Base-by-base conservation (phyloP, 2,797 vertebrate genomes). In the Sebastes miniatus region DNA sequence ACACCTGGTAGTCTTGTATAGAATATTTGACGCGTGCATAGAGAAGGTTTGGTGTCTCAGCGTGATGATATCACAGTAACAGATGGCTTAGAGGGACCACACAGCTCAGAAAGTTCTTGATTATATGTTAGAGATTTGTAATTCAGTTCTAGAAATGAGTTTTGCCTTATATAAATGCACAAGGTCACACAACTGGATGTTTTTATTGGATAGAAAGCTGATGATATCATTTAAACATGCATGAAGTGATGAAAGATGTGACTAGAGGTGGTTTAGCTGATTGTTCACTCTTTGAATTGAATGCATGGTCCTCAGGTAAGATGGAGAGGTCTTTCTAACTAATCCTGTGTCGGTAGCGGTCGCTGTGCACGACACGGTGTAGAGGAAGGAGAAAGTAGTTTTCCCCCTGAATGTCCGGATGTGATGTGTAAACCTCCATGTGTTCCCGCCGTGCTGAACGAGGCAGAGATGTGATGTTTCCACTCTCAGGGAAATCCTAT, bases 401-500 rank as follows among this genome's bases (percentile, higher is more conserved):
- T 80, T 91, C 93, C 84, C 90, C 88, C 73, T 63, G 57, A 81
- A 74, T 77, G 91, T 86, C 87, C 74, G 87, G 91, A 95, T 95
- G 92, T 87, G 81, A 88, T 77, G 85, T 80, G 54, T 93, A 91
- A 95, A 93, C 89, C 94, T 93, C 87, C 92, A 87, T 91, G 86
- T 83, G 86, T 92, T 95, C 90, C 91, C 92, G 88, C 83, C 73
- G 62, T 72, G 82, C 68, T 81, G 76, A 69, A 76, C 36, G 57
- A 87, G 79, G 71, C 80, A 66, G 75, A 80, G 81, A 76, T 77
- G 66, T 78, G 91, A 94, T 93, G 94, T 95, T 96, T 93, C 88
- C 93, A 93, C 85, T 93, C 79, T 81, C 50, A 78, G 79, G 85
- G 89, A 93, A 94, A 94, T 86, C 89, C 81, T 93, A 94, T 94